Evolutionary conservation across 37 sponge, comb jelly and placozoan genomes (phyloP).

Genomic region (Theonella swinhoei): DNA sequence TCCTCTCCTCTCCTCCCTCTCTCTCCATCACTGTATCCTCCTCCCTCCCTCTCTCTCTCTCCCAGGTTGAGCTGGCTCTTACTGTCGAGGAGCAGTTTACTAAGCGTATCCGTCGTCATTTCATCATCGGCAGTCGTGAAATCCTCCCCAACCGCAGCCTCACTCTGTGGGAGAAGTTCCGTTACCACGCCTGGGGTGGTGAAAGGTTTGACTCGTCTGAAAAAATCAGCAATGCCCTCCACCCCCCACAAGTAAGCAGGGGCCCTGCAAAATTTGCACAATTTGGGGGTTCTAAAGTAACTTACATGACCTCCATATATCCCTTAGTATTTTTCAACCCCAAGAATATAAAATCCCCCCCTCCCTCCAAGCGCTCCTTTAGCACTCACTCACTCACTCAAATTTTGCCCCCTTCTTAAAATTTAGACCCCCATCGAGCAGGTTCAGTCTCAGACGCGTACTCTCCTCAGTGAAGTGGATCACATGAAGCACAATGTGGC

Average conservation of each 20-base stretch:
- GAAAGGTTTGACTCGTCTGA: conserved; percentile 49
- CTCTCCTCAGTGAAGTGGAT: conserved; percentile 6
- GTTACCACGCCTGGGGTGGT: conserved; percentile 6
- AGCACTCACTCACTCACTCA: too few relatives aligned
- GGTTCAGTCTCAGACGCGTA: conserved; percentile 29
- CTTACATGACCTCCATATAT: too few relatives aligned
- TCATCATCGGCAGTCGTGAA: conserved; percentile 14
- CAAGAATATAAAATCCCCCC: too few relatives aligned
- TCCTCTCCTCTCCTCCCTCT: neutral
- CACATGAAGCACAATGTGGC: conserved; percentile 15
- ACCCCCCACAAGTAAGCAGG: conserved; percentile 46
- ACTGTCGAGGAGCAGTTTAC: conserved; percentile 68
- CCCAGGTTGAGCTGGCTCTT: conserved; percentile 73
- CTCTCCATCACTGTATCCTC: neutral
- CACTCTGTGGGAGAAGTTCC: conserved; percentile 23
- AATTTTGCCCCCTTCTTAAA: neutral
- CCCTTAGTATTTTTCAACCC: too few relatives aligned
- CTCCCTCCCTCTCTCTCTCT: neutral
- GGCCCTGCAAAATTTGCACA: too few relatives aligned
- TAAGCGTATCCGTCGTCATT: conserved; percentile 3
- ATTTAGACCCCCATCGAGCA: conserved; percentile 48
- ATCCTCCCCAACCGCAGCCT: conserved; percentile 59
- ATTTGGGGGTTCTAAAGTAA: too few relatives aligned
- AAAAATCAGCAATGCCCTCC: conserved; percentile 49
- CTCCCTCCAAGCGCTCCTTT: too few relatives aligned